These are phyloP conservation scores for Bagarius yarrelli DNA, from an alignment of 2,113 vertebrate species.

Conservation along the genomic window DNA sequence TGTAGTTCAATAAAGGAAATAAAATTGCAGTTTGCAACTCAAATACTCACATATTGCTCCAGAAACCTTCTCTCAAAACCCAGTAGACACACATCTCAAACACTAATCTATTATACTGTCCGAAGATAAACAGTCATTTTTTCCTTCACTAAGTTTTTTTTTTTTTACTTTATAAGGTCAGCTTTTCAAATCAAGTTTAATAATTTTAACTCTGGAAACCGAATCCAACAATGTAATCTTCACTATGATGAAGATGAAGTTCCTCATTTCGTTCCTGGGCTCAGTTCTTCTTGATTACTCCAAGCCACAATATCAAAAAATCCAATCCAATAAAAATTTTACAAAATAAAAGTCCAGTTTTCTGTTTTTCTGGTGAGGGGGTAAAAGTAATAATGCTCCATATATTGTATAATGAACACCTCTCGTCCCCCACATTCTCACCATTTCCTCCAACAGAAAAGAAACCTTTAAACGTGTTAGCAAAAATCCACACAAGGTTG, in stretches of 20 bases:
- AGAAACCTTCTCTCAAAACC: no score
- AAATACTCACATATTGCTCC: no score
- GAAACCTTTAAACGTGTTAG: background rate
- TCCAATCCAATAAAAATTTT: constrained; percentile 29
- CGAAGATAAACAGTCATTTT: background rate
- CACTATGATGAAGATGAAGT: constrained; percentile 7
- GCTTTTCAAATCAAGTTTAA: background rate
- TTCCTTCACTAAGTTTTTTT: background rate
- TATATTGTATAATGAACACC: background rate
- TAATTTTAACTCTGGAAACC: background rate
- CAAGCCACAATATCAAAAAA: constrained; percentile 23
- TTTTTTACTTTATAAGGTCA: background rate
- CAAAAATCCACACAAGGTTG: background rate
- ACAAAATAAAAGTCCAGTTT: constrained; percentile 28
- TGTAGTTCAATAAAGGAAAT: no score
- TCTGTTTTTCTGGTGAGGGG: background rate
- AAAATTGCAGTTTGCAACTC: no score
- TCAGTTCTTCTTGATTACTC: background rate
- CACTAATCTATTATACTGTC: no score
- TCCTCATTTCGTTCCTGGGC: background rate
- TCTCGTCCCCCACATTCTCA: no score
- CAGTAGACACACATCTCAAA: no score
- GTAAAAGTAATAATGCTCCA: constrained; percentile 33
- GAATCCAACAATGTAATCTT: background rate
- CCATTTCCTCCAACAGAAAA: background rate